Conservation (phyloP, 2,113 vertebrate genomes). For the Crotalus horridus region DNA sequence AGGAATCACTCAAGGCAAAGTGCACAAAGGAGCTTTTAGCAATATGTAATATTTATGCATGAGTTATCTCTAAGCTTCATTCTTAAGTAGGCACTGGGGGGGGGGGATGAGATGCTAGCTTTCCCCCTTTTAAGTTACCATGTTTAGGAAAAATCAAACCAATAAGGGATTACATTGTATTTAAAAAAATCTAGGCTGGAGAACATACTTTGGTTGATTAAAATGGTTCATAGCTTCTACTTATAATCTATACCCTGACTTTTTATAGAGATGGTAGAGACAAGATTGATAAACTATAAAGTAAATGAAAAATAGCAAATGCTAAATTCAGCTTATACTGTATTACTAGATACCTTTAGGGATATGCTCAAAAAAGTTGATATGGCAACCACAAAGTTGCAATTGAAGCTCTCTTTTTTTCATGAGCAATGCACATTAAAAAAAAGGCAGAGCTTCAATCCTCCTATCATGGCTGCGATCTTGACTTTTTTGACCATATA, state of each 20-base stretch:
- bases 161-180: background rate
- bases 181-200: background rate
- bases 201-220: background rate
- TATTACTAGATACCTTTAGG: background rate
- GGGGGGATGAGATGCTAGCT: background rate
- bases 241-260: background rate
- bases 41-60: background rate
- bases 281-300: background rate
- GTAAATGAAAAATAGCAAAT: background rate
- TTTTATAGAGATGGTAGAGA: background rate
- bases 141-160: background rate
- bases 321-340: background rate
- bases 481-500: background rate
- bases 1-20: background rate
- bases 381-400: background rate
- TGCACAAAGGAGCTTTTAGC: background rate
- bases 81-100: background rate
- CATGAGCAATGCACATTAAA: background rate
- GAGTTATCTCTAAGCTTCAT: background rate
- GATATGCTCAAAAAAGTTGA: background rate
- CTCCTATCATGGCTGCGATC: background rate
- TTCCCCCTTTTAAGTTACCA: background rate
- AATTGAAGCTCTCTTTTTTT: background rate
- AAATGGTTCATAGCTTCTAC: background rate
- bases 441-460: background rate